A percentile compares a stretch with the other conserved stretches of the same genome.
Evolutionary conservation across 2,888 invertebrate species (phyloP).

Genomic region (Dicycla oo): DNA sequence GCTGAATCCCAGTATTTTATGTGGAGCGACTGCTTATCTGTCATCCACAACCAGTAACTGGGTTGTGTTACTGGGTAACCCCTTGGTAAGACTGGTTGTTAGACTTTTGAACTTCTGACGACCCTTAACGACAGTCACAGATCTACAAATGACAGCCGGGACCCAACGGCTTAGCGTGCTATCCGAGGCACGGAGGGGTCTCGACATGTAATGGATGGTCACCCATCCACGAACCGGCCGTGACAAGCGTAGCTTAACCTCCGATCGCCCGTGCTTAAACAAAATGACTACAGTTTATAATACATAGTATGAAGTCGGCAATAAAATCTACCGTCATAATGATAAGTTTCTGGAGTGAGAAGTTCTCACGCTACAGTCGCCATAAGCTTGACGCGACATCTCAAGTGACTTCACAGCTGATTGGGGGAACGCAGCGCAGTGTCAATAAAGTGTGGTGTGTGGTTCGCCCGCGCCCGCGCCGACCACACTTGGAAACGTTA

Average conservation of each 20-base stretch:
- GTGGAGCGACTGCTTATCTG: too few species aligned
- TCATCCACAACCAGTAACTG: too few species aligned
- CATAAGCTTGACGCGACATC: slow-evolving; percentile 8
- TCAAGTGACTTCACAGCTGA: slow-evolving; percentile 37
- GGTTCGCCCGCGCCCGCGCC: slow-evolving; percentile 8
- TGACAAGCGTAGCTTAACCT: background rate
- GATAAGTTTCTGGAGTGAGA: slow-evolving; percentile 18
- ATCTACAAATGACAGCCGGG: too few species aligned
- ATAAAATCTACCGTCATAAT: slow-evolving; percentile 18
- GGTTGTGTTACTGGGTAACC: too few species aligned
- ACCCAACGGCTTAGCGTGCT: background rate
- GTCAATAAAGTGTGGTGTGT: slow-evolving; percentile 12
- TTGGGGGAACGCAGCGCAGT: background rate
- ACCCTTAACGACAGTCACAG: too few species aligned
- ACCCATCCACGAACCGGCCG: background rate
- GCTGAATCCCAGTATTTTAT: background rate
- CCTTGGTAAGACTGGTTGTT: too few species aligned
- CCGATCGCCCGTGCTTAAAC: background rate
- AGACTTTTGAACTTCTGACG: too few species aligned
- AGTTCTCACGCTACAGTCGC: slow-evolving; percentile 32
- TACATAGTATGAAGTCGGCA: background rate
- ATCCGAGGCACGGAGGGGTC: background rate
- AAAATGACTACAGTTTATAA: background rate
- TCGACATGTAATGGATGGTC: background rate
- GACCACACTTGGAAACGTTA: slow-evolving; percentile 16